These are phyloP conservation scores for Oscheius sp. DNA, from an alignment of 2,888 invertebrate genomes.

Conservation along the genomic window DNA sequence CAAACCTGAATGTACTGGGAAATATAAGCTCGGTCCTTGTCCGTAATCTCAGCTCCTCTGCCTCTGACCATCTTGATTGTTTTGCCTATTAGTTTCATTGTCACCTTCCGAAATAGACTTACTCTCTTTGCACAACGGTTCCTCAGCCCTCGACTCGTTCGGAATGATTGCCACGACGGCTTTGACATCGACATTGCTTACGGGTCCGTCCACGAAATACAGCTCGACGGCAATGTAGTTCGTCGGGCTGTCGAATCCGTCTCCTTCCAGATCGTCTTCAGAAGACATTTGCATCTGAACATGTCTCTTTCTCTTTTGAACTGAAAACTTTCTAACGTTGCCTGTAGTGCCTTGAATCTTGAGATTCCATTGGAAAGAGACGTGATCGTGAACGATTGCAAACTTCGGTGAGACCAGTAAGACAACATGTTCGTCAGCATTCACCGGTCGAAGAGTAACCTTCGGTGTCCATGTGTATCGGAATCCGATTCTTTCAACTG, in stretches of 20 bases:
- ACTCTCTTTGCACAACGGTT: constrained; percentile 33
- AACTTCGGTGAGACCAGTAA: constrained; percentile 71
- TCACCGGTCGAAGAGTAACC: constrained; percentile 49
- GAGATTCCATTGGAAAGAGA: constrained; percentile 72
- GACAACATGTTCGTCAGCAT: constrained; percentile 57
- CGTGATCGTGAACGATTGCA: constrained; percentile 70
- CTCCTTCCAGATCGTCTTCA: constrained; percentile 43
- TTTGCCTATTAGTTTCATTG: constrained; percentile 35
- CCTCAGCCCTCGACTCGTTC: constrained; percentile 6
- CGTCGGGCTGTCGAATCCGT: constrained; percentile 45
- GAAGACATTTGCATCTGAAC: constrained; percentile 14
- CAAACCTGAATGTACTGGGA: constrained; percentile 53
- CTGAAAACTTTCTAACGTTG: constrained; percentile 39
- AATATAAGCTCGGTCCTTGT: constrained; percentile 56
- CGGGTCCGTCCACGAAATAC: constrained; percentile 70
- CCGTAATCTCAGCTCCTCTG: constrained; percentile 63
- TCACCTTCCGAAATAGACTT: neutral
- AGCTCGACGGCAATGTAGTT: constrained; percentile 71
- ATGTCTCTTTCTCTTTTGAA: too few species aligned
- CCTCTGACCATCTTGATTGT: constrained; percentile 52
- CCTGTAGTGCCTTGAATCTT: constrained; percentile 66
- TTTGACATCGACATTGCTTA: constrained; percentile 48
- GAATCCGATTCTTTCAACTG: constrained; percentile 19
- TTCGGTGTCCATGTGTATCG: constrained; percentile 31
- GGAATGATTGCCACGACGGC: constrained; percentile 29